Evolutionary conservation across 2,888 invertebrate species (phyloP).

Genomic region (Morinoia aosen): DNA sequence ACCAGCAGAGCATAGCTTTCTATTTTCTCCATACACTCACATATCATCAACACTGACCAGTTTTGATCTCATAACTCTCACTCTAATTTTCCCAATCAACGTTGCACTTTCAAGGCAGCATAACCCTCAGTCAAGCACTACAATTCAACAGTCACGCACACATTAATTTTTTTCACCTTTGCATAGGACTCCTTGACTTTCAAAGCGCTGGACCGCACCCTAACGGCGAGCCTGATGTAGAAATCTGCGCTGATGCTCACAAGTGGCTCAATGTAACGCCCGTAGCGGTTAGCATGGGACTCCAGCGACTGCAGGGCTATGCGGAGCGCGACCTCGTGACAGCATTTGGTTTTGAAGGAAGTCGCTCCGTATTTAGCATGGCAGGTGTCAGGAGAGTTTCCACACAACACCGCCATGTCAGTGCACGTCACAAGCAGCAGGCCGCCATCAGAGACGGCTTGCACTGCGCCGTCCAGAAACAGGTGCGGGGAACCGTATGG

Average conservation of each 20-base stretch:
- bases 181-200: conserved; percentile 85
- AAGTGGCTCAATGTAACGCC: conserved; percentile 91
- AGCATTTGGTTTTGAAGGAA: conserved; percentile 86
- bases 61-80: background rate
- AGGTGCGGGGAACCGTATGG: conserved; percentile 96
- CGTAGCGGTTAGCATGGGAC: conserved; percentile 91
- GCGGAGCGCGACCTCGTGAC: conserved; percentile 97
- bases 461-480: conserved; percentile 90
- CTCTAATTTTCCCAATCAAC: background rate
- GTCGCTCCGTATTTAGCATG: conserved; percentile 92
- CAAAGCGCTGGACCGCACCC: conserved; percentile 83
- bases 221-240: conserved; percentile 94
- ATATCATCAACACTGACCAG: background rate
- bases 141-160: background rate
- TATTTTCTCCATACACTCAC: too few relatives aligned
- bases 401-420: conserved; percentile 94
- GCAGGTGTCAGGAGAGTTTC: conserved; percentile 95
- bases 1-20: too few relatives aligned
- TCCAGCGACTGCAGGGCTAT: conserved; percentile 93
- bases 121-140: background rate
- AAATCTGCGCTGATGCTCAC: conserved; percentile 95
- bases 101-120: background rate
- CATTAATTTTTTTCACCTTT: conserved; percentile 54
- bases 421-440: conserved; percentile 95
- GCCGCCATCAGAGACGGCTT: conserved; percentile 77